These are phyloP conservation scores for Beroe ovata DNA, from an alignment of 37 sponge, comb jelly and placozoan genomes.

Conservation along the genomic window DNA sequence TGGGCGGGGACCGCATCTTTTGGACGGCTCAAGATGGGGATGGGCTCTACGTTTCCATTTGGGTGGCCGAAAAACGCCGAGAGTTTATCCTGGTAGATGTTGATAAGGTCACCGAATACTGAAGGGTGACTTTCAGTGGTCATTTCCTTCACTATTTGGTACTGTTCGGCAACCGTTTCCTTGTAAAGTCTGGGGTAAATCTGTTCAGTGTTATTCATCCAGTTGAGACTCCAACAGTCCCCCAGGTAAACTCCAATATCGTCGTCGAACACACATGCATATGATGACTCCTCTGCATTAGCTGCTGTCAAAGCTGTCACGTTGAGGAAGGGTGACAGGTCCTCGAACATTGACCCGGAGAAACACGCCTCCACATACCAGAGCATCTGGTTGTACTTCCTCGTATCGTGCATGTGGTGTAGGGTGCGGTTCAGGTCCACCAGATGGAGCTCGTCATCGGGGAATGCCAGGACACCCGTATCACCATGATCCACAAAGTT, in stretches of 20 bases:
- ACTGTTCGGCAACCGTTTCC: conserved; percentile 75
- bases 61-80: conserved; percentile 25
- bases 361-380: conserved; percentile 82
- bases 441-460: conserved; percentile 60
- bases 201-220: conserved; percentile 81
- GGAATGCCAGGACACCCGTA: conserved; percentile 78
- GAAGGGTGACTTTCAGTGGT: conserved; percentile 75
- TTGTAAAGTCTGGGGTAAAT: conserved; percentile 69
- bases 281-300: conserved; percentile 74
- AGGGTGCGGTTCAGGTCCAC: conserved; percentile 32
- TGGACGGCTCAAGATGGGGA: background rate
- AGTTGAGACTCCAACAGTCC: conserved; percentile 80
- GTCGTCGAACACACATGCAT: conserved; percentile 77
- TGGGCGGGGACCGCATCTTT: background rate
- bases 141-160: conserved; percentile 72
- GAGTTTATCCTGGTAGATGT: background rate
- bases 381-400: conserved; percentile 73
- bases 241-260: conserved; percentile 75
- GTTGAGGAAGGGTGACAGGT: conserved; percentile 68
- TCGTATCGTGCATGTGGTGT: background rate
- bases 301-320: conserved; percentile 78
- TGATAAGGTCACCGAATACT: conserved; percentile 73
- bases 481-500: conserved; percentile 85
- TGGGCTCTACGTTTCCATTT: background rate
- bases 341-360: conserved; percentile 83